These are phyloP conservation scores for Yponomeuta evonymella DNA, from an alignment of 2,888 invertebrate genomes.

Conservation along the genomic window DNA sequence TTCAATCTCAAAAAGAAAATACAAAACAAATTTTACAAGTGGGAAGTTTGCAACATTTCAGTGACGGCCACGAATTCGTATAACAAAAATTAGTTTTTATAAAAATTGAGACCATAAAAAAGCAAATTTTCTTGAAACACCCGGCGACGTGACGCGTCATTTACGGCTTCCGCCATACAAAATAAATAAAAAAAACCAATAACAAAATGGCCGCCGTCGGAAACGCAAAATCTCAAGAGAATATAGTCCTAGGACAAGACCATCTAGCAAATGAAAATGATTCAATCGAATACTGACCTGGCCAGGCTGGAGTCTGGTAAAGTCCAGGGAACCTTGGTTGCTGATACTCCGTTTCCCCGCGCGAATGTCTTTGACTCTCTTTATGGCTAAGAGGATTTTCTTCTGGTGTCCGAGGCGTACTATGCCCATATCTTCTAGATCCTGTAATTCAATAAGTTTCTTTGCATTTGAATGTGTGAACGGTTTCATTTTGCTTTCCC, in stretches of 20 bases:
- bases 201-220: constrained; percentile 6
- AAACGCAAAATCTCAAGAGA: background rate
- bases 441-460: constrained; percentile 51
- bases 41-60: background rate
- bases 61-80: background rate
- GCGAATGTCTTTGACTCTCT: constrained; percentile 94
- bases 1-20: background rate
- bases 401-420: constrained; percentile 98
- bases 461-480: too few species aligned
- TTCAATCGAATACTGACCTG: constrained; percentile 56
- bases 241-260: constrained; percentile 41
- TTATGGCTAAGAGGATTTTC: constrained; percentile 97
- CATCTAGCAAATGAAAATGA: constrained; percentile 45
- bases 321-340: constrained; percentile 67
- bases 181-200: background rate
- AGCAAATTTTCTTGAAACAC: background rate
- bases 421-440: constrained; percentile 97
- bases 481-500: too few species aligned
- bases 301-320: constrained; percentile 62
- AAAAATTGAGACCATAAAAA: too few species aligned
- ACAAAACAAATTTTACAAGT: background rate
- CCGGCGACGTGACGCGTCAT: background rate
- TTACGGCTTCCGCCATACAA: background rate
- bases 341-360: constrained; percentile 86
- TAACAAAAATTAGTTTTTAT: background rate